Evolutionary conservation across 2,888 invertebrate genomes (phyloP), one percentile per base, ranked within the genome.

Genomic region (Nomada lathburiana): DNA sequence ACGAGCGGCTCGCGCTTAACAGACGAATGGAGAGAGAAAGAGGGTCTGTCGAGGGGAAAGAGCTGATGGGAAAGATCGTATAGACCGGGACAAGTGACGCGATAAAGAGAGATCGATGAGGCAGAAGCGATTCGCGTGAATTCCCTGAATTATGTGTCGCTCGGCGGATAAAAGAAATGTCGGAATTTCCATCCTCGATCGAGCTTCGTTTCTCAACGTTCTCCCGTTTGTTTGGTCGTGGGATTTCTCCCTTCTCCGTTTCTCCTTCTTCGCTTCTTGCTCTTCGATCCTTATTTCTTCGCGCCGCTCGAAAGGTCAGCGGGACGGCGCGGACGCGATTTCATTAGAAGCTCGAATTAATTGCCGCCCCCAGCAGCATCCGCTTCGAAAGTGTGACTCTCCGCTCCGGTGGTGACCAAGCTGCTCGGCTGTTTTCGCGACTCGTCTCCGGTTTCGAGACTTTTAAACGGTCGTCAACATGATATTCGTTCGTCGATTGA

Each of bases 291-390:
- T 16, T 20, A 1, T 9, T 18, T 18, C 9, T 55, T 29, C 13
- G 2, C 26, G 29, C 55, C 20, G 23, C 16, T 29, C 4, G 60
- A 29, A 60, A 44, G 59, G 36, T 57, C 29, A 53, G n/a, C 52
- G 1, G 42, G 20, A 26, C 20, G 23, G 16, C 13, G 26, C 53
- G 59, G 36, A 20, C 42, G 50, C 36, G 69, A 70, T 80, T 80
- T 79, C 79, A 79, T 79, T 80, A 60, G 79, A 70, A 67, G 50
- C 70, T 29, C 44, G 69, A 44, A 70, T 80, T 79, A 71, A 71
- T 79, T 60, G 69, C 78, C n/a, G 36, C 60, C 36, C 2, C 23
- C 10, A 53, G 59, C 29, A 60, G 59, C 29, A 52, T 53, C 23
- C 23, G 53, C 50, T 67, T 77, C 60, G 44, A 47, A 44, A 42